phyloP scores from a whole-genome alignment of 2,113 vertebrate species.

The Prunella himalayana region DNA sequence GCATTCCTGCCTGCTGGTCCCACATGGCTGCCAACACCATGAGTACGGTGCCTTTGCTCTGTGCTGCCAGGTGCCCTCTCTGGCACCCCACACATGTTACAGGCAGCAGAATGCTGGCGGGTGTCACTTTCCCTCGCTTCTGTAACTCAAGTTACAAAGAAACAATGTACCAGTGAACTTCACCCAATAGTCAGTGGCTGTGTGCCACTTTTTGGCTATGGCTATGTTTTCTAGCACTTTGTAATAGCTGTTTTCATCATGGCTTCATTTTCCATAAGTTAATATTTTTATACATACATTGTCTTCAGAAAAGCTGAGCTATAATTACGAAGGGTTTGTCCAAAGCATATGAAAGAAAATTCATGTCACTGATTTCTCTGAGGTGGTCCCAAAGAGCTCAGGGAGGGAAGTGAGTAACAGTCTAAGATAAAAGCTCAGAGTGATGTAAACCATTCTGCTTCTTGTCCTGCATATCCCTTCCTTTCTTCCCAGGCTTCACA shows the following conservation, averaged over 20 bases:
- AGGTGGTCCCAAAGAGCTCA: background rate
- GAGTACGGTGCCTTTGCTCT: fast-evolving
- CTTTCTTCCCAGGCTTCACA: background rate
- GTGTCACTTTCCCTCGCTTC: background rate
- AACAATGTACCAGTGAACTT: background rate
- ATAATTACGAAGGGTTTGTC: background rate
- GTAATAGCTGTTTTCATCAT: background rate
- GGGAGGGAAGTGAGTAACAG: background rate
- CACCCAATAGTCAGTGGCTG: background rate
- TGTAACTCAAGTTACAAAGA: constrained; percentile 5
- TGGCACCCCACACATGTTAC: background rate
- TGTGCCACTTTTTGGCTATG: background rate
- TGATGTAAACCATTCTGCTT: constrained; percentile 6
- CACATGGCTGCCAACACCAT: fast-evolving
- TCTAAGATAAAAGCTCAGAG: background rate
- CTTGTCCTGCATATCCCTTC: background rate
- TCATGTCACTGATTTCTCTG: background rate
- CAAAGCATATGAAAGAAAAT: background rate
- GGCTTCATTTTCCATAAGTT: background rate
- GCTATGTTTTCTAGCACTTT: background rate
- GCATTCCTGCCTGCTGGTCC: background rate
- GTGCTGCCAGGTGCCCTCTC: background rate
- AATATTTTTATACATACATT: background rate
- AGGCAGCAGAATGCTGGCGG: background rate
- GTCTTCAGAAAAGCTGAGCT: background rate